A percentile compares a stretch with the other conserved stretches of the same genome.
phyloP scores from a whole-genome alignment of 2,113 vertebrate genomes.

The Antechinus flavipes region DNA sequence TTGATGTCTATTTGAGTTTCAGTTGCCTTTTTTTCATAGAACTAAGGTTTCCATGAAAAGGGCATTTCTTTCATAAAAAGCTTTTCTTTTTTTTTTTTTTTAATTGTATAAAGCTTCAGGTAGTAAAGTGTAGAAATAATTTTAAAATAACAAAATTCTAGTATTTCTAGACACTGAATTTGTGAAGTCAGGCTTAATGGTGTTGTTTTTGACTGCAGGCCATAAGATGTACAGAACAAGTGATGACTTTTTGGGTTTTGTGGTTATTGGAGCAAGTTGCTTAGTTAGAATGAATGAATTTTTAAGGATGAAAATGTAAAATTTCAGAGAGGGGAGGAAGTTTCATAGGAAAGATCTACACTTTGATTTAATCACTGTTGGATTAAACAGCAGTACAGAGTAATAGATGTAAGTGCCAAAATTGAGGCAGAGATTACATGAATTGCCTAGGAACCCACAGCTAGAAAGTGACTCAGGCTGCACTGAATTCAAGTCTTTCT shows the following conservation, averaged over 20 bases:
- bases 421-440: too few relatives aligned
- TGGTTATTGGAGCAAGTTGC: too few relatives aligned
- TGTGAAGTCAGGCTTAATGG: neutral
- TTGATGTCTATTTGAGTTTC: conserved; percentile 11
- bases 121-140: neutral
- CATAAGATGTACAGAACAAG: neutral
- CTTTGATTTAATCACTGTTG: too few relatives aligned
- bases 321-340: neutral
- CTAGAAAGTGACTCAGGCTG: too few relatives aligned
- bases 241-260: neutral
- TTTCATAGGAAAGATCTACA: too few relatives aligned
- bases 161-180: neutral
- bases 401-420: too few relatives aligned
- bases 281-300: neutral
- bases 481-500: too few relatives aligned
- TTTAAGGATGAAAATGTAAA: conserved; percentile 16
- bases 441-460: too few relatives aligned
- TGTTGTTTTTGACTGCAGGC: neutral
- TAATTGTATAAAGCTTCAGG: neutral
- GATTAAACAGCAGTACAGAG: too few relatives aligned
- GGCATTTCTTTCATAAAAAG: neutral
- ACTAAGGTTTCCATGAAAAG: conserved; percentile 3
- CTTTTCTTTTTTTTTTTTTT: neutral
- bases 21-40: neutral
- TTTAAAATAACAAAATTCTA: neutral